Percentiles rank a stretch among this genome's conserved stretches.
phyloP scores from a whole-genome alignment of 2,113 vertebrate genomes.

The Callaeas wilsoni region DNA sequence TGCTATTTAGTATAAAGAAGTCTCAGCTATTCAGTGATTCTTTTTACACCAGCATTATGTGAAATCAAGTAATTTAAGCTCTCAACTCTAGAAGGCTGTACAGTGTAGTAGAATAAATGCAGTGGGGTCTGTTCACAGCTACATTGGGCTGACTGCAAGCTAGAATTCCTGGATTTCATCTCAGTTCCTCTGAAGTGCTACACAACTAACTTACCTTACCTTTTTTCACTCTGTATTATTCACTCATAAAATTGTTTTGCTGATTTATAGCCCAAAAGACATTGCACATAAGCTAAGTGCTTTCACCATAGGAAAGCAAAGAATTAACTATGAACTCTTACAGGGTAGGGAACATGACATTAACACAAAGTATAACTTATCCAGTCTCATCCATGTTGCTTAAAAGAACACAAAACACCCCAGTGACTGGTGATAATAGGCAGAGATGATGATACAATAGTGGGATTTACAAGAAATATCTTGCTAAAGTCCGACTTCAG shows the following conservation, averaged over 20 bases:
- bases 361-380: neutral
- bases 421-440: neutral
- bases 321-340: neutral
- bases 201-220: neutral
- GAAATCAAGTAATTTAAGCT: neutral
- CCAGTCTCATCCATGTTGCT: neutral
- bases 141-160: neutral
- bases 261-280: neutral
- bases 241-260: neutral
- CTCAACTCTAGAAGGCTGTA: neutral
- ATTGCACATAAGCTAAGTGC: neutral
- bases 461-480: neutral
- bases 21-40: neutral
- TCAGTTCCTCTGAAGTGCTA: neutral
- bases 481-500: neutral
- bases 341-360: neutral
- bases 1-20: neutral
- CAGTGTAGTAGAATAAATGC: neutral
- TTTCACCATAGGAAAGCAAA: neutral
- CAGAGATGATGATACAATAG: neutral
- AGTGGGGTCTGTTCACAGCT: neutral
- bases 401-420: neutral
- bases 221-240: neutral
- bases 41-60: neutral
- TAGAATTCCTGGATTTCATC: neutral